A percentile compares a stretch with the other conserved stretches of the same genome.
Evolutionary conservation across 2,113 vertebrate genomes (phyloP).

Genomic region (Benthochromis sp.): DNA sequence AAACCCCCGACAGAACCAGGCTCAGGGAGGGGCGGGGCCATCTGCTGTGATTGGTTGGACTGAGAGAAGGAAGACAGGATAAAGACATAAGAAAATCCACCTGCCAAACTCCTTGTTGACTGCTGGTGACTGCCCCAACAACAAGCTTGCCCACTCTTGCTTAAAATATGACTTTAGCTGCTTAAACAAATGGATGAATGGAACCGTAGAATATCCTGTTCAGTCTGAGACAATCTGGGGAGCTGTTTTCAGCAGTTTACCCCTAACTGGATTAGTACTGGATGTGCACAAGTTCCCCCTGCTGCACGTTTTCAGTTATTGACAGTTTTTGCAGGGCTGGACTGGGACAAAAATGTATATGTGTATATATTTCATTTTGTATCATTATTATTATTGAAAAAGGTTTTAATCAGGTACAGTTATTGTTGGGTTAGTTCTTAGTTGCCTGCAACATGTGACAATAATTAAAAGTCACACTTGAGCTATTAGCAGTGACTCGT

Average conservation of each 20-base stretch:
- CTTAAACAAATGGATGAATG: not conserved
- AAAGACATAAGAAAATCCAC: not conserved
- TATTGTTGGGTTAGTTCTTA: not conserved
- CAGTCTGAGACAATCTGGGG: not conserved
- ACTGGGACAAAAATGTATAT: not conserved
- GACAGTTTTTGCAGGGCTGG: not conserved
- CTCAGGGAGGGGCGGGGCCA: not conserved
- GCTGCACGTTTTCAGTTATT: not conserved
- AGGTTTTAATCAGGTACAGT: not conserved
- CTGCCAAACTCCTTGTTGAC: not conserved
- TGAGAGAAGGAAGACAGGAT: not conserved
- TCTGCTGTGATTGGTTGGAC: accelerated
- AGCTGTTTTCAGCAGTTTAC: not conserved
- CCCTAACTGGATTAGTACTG: not conserved
- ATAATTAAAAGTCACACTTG: not conserved
- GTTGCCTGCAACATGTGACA: not conserved
- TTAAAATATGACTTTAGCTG: not conserved
- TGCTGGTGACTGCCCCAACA: not conserved
- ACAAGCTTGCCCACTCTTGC: not conserved
- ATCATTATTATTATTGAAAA: not conserved
- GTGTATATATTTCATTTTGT: not conserved
- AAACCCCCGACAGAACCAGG: accelerated
- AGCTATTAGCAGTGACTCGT: not conserved
- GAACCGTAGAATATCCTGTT: not conserved
- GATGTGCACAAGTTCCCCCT: not conserved